Conservation (phyloP, 2,888 invertebrate genomes). For the Platycheirus albimanus region DNA sequence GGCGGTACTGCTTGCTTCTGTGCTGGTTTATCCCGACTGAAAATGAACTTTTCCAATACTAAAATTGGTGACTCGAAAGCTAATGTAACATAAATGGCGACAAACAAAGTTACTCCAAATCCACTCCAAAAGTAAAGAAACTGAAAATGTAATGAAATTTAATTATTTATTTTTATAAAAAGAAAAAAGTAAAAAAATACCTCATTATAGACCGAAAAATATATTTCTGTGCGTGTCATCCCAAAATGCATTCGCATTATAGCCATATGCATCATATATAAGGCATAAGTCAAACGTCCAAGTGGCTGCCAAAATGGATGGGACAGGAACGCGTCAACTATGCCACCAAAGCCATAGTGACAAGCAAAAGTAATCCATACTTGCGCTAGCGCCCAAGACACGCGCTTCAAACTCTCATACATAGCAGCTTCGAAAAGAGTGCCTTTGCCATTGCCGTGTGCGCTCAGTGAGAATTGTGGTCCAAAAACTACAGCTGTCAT, state of each 20-base stretch:
- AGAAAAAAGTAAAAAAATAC: slow-evolving; percentile 33
- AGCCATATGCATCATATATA: slow-evolving; percentile 70
- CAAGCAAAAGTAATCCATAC: slow-evolving; percentile 75
- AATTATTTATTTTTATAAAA: neutral
- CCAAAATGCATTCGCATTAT: slow-evolving; percentile 54
- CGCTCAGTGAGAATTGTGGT: slow-evolving; percentile 26
- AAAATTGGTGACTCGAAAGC: slow-evolving; percentile 10
- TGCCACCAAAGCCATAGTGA: slow-evolving; percentile 67
- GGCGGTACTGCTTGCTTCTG: neutral
- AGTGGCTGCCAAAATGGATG: slow-evolving; percentile 72
- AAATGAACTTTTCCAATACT: slow-evolving; percentile 10
- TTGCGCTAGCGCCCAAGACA: slow-evolving; percentile 63
- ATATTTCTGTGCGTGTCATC: slow-evolving; percentile 33
- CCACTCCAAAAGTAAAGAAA: neutral
- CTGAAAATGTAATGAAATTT: neutral
- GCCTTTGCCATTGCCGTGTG: neutral
- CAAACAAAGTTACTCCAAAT: slow-evolving; percentile 1
- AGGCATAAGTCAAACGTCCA: slow-evolving; percentile 65
- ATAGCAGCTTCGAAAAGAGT: slow-evolving; percentile 61
- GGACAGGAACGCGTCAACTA: slow-evolving; percentile 69
- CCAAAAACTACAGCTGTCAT: slow-evolving; percentile 61
- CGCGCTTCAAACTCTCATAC: slow-evolving; percentile 64
- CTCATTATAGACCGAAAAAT: slow-evolving; percentile 57
- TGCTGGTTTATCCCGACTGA: neutral
- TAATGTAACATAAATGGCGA: slow-evolving; percentile 14